These are phyloP conservation scores for Sinonovacula constricta DNA, from an alignment of 1,140 invertebrate species.

Conservation along the genomic window DNA sequence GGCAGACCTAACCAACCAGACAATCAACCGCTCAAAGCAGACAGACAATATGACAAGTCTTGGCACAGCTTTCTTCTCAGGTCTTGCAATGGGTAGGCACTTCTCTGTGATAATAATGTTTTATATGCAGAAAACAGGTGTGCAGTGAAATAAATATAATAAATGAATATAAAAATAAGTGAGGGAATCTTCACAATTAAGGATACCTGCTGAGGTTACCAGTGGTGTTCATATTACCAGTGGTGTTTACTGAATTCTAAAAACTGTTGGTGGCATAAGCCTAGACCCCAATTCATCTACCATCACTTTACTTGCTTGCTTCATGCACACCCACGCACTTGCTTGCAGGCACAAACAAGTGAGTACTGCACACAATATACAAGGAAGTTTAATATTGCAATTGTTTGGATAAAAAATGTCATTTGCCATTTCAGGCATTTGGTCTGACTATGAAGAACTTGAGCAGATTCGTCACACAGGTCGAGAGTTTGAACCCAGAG, in stretches of 20 bases:
- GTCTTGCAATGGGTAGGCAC: slow-evolving; percentile 84
- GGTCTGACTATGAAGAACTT: slow-evolving; percentile 85
- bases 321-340: no score
- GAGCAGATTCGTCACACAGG: slow-evolving; percentile 82
- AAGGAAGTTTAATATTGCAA: not conserved
- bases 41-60: slow-evolving; percentile 78
- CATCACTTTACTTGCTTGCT: not conserved
- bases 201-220: not conserved
- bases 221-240: not conserved
- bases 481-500: slow-evolving; percentile 81
- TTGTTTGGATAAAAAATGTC: slow-evolving; percentile 9
- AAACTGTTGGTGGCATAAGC: not conserved
- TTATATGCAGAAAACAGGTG: not conserved
- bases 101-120: not conserved
- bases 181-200: not conserved
- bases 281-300: not conserved
- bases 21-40: slow-evolving; percentile 83
- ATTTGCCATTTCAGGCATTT: slow-evolving; percentile 83
- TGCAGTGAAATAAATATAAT: not conserved
- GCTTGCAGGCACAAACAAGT: not conserved
- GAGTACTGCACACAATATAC: not conserved
- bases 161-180: not conserved
- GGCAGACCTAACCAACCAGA: slow-evolving; percentile 87
- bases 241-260: not conserved
- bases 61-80: slow-evolving; percentile 89